phyloP scores from a whole-genome alignment of 1,140 invertebrate species.

The Megalopta genalis region DNA sequence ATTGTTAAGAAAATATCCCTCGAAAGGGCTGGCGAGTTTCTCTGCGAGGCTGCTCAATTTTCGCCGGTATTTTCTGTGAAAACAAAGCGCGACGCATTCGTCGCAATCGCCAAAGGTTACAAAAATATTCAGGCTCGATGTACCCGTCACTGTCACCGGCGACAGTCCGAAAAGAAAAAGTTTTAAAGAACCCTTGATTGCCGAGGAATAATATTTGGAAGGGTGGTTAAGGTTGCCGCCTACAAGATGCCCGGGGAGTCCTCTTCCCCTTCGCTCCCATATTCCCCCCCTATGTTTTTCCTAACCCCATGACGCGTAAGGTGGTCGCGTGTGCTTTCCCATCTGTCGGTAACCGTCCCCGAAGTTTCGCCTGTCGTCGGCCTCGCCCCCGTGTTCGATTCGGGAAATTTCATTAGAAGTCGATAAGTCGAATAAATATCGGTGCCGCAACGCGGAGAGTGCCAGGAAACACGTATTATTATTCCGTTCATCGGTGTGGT shows the following conservation, averaged over 20 bases:
- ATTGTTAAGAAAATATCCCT: conserved; percentile 64
- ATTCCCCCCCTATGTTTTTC: conserved; percentile 41
- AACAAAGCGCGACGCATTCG: conserved; percentile 57
- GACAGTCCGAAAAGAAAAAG: not conserved
- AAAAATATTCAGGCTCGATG: conserved; percentile 57
- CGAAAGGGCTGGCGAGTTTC: conserved; percentile 40
- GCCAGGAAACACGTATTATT: not conserved
- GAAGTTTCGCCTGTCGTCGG: conserved; percentile 16
- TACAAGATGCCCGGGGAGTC: conserved; percentile 8
- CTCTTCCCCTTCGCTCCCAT: conserved; percentile 1
- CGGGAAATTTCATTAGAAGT: conserved; percentile 53
- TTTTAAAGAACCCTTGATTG: conserved; percentile 57
- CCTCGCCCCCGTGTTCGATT: not conserved
- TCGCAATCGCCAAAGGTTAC: conserved; percentile 54
- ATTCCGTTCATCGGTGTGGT: too few relatives aligned
- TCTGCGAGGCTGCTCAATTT: conserved; percentile 53
- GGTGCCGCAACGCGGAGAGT: not conserved
- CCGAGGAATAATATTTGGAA: conserved; percentile 57
- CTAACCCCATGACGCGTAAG: conserved; percentile 32
- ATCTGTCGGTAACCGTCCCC: conserved; percentile 33
- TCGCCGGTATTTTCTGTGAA: conserved; percentile 71
- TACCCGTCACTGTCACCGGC: conserved; percentile 34
- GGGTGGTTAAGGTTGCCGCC: conserved; percentile 46
- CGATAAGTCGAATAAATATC: conserved; percentile 49
- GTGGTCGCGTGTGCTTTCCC: conserved; percentile 28